Evolutionary conservation across 2,797 vertebrate species (phyloP), one percentile per base, ranked within the genome.

Genomic region (Oreortyx pictus): DNA sequence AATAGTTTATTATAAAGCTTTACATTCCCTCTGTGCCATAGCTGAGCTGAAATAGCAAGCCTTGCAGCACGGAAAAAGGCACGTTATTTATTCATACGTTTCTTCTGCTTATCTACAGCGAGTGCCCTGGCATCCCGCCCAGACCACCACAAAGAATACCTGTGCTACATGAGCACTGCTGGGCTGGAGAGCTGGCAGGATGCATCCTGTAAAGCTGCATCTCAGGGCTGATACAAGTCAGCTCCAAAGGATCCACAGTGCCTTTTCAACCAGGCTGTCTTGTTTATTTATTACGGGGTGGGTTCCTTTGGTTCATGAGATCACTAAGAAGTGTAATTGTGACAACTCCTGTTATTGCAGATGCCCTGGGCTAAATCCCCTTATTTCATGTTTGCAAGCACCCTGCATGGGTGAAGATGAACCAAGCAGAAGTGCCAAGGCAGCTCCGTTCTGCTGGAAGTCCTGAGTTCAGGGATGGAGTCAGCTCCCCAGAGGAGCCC

Each of bases 21-120:
- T 60, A 11, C 43, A 13, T 13, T 27, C 54, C 60, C 50, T 41
- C 80, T 76, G n/a, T 39, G 50, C 77, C 60, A 18, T 31, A 41
- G 64, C 67, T 74, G 70, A 47, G 50, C 35, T 73, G 61, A 91
- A 93, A 91, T 22, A 47, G 39, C 47, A 95, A 88, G 72, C 86
- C 90, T 82, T 73, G 80, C 85, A 93, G 47, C 75, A n/a, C 11
- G 46, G 77, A 84, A 95, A 92, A 90, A 77, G 31, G 56, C 5
- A 3, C 39, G 43, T 90, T 94, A 94, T 89, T 94, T 92, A 95
- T 94, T 93, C 81, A 92, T 59, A 93, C 66, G 67, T 49, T 95
- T 88, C 37, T 93, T 96, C 96, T 93, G 57, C 73, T 95, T 94
- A 92, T 93, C 90, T 80, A 88, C 91, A 71, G 78, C 75, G 89